A percentile compares a stretch with the other conserved stretches of the same genome.
These are phyloP conservation scores for Paracanthobrama guichenoti DNA, from an alignment of 2,113 vertebrate species.

Conservation along the genomic window DNA sequence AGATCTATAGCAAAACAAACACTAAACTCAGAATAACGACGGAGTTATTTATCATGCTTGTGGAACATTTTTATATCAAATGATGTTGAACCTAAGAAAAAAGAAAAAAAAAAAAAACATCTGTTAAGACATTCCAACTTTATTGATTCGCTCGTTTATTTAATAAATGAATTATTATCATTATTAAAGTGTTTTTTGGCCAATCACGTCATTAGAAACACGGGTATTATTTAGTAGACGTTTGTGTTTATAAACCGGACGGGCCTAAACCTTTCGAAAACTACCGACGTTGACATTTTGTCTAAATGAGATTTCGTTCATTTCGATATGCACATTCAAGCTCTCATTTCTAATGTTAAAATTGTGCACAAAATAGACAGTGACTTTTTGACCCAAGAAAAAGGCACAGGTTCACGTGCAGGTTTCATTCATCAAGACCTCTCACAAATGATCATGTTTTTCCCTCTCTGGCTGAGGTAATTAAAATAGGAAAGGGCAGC, in stretches of 20 bases:
- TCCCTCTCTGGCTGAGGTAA: conserved; percentile 20
- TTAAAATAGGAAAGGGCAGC: conserved; percentile 46
- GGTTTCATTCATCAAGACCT: conserved; percentile 35
- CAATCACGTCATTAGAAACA: neutral
- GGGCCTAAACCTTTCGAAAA: neutral
- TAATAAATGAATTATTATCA: neutral
- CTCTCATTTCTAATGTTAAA: neutral
- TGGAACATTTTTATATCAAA: neutral
- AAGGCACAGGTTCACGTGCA: conserved; percentile 5
- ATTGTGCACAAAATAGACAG: neutral
- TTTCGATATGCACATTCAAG: neutral
- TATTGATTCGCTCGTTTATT: neutral
- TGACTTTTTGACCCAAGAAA: conserved; percentile 12
- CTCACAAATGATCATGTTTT: conserved; percentile 42
- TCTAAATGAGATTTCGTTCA: neutral
- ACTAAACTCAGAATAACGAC: neutral
- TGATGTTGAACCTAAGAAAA: neutral
- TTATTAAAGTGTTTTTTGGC: neutral
- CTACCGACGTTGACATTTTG: neutral
- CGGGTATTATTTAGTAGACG: neutral
- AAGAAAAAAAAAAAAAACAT: too few relatives aligned
- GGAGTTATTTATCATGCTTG: neutral
- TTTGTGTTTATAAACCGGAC: neutral
- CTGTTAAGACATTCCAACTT: neutral
- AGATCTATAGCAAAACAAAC: neutral